phyloP scores from a whole-genome alignment of 64 coral and sea anemone species.

The Anthopleura sola region DNA sequence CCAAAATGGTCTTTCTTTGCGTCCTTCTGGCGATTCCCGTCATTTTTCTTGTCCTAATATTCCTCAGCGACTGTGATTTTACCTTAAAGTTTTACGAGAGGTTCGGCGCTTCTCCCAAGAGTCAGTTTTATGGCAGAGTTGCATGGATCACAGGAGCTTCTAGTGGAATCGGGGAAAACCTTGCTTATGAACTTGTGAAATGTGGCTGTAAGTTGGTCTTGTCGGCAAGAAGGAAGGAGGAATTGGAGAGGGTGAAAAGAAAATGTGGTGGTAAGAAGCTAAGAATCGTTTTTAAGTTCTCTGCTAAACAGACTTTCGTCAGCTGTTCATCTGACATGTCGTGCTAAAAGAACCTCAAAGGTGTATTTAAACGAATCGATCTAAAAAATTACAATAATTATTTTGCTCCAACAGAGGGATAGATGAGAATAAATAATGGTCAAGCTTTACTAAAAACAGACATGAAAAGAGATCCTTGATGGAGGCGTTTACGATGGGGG shows the following conservation, averaged over 20 bases:
- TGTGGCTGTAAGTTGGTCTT: slow-evolving; percentile 68
- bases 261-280: slow-evolving; percentile 54
- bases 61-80: slow-evolving; percentile 66
- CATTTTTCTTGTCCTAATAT: slow-evolving; percentile 38
- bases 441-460: too few species aligned
- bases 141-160: slow-evolving; percentile 83
- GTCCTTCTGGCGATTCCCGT: slow-evolving; percentile 27
- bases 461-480: too few species aligned
- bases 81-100: slow-evolving; percentile 56
- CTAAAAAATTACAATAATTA: too few species aligned
- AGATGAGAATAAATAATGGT: too few species aligned
- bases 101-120: slow-evolving; percentile 54
- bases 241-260: slow-evolving; percentile 75
- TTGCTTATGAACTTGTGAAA: slow-evolving; percentile 63
- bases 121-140: slow-evolving; percentile 62
- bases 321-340: neutral
- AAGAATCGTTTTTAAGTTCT: too few species aligned
- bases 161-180: slow-evolving; percentile 72
- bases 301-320: neutral
- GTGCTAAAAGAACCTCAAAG: too few species aligned
- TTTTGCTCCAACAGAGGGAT: too few species aligned
- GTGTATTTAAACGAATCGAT: too few species aligned
- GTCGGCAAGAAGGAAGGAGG: slow-evolving; percentile 69
- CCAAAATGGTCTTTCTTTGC: neutral
- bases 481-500: too few species aligned